phyloP scores from a whole-genome alignment of 2,113 vertebrate genomes.

The Vanacampus margaritifer region DNA sequence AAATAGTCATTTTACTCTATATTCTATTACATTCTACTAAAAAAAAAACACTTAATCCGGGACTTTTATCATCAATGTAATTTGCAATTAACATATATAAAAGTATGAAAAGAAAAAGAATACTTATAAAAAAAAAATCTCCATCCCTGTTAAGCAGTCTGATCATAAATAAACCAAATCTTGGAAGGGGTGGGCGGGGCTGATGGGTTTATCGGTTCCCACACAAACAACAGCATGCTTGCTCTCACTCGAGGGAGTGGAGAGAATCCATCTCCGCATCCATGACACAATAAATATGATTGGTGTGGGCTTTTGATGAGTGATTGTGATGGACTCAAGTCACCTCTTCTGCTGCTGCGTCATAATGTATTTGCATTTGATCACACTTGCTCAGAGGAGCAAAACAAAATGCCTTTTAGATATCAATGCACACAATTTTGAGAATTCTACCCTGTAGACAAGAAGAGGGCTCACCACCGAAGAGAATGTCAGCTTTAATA shows the following conservation, averaged over 20 bases:
- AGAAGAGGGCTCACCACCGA: neutral
- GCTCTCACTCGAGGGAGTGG: conserved; percentile 45
- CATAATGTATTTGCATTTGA: conserved; percentile 44
- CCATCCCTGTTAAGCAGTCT: conserved; percentile 20
- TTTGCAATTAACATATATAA: too few relatives aligned
- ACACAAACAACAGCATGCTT: conserved; percentile 54
- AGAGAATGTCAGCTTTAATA: conserved; percentile 7
- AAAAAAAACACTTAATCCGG: too few relatives aligned
- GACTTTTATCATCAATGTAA: too few relatives aligned
- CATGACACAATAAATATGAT: conserved; percentile 42
- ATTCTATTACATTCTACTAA: too few relatives aligned
- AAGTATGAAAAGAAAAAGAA: conserved; percentile 1
- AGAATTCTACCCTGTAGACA: conserved; percentile 30
- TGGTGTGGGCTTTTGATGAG: conserved; percentile 45
- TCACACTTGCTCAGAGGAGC: conserved; percentile 23
- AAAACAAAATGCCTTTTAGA: neutral
- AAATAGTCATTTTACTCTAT: too few relatives aligned
- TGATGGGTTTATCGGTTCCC: conserved; percentile 15
- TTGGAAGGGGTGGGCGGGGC: conserved; percentile 5
- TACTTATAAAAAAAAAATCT: conserved; percentile 45
- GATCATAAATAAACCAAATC: conserved; percentile 51
- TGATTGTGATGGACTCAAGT: conserved; percentile 48
- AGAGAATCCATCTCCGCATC: conserved; percentile 55
- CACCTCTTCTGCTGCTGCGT: conserved; percentile 39
- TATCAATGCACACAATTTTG: conserved; percentile 37